phyloP scores from a whole-genome alignment of 2,888 invertebrate species.

The Eristalis intricaria region DNA sequence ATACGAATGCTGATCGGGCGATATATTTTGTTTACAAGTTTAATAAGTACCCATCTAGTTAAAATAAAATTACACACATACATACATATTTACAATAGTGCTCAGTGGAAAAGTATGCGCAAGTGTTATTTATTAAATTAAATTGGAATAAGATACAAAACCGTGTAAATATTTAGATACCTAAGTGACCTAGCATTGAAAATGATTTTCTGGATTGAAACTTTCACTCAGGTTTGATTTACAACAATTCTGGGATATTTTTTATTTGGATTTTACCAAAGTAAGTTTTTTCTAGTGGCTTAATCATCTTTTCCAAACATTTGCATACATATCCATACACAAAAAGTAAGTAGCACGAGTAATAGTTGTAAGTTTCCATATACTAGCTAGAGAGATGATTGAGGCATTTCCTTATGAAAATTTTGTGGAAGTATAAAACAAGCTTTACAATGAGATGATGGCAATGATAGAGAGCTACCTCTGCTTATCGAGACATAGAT shows the following conservation, averaged over 20 bases:
- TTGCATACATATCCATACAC: slow-evolving; percentile 8
- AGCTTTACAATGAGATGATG: slow-evolving; percentile 63
- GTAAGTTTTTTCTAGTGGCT: slow-evolving; percentile 55
- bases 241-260: slow-evolving; percentile 44
- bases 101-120: not conserved
- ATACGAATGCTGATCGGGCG: slow-evolving; percentile 50
- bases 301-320: slow-evolving; percentile 47
- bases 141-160: not conserved
- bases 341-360: slow-evolving; percentile 3
- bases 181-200: slow-evolving; percentile 23
- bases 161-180: not conserved
- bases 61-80: not conserved
- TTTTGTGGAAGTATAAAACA: slow-evolving; percentile 59
- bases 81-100: not conserved
- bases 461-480: slow-evolving; percentile 38
- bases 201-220: slow-evolving; percentile 51
- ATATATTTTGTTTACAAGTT: slow-evolving; percentile 57
- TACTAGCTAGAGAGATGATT: slow-evolving; percentile 37
- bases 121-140: not conserved
- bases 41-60: slow-evolving; percentile 22
- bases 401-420: slow-evolving; percentile 37
- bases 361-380: slow-evolving; percentile 34
- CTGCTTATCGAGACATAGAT: slow-evolving; percentile 28
- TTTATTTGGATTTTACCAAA: slow-evolving; percentile 39
- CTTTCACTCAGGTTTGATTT: slow-evolving; percentile 54